Base-by-base conservation (phyloP, 30 jellyfish, hydroid and myxozoan species). In the Cassiopea andromeda region DNA sequence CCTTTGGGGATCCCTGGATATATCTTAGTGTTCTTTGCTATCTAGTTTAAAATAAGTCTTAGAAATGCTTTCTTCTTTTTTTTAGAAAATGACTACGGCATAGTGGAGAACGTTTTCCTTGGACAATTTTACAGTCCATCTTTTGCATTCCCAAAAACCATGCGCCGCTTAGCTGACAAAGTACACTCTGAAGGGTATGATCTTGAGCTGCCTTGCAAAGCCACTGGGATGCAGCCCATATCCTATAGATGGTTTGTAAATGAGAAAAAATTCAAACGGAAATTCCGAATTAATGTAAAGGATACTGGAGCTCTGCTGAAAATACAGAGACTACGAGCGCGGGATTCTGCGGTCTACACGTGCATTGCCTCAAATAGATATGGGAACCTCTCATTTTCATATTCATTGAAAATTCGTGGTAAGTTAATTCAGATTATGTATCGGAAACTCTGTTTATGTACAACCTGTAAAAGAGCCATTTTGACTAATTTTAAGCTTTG, bases 361-460 rank as follows among this genome's bases (percentile, higher is more conserved):
- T 94, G 98, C 97, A 78, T 87, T 76, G 98, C 97, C 60, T 82
- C 93, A 1, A 94, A 94, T 81, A 87, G 87, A 79, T 94, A 84
- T 90, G 98, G 98, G 16, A 94, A 94, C 82, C 79, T 87, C n/a
- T 94, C 98, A 7, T 94, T 94, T 89, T 78, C 98, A 15, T 94
- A 75, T 60, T 97, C 94, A 16, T 64, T 89, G 84, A 81, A 80
- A 46, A 47, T 89, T 50, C 84, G 47, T 69, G 96, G 96, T 89
- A 18, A 17, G 15, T 27, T 13, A 9, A 73, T 73, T 14, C 43
- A 64, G 8, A 9, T 64, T 64, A 64, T 54, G 64, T 6, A 4
- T 66, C 27, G 38, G 38, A 27, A 19, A 66, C 75, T 16, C 15
- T 66, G 75, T 19, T 66, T 15, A 4, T 27, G 38, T 27, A 27